Conservation (phyloP, 2,113 vertebrate genomes). For the Salminus brasiliensis region DNA sequence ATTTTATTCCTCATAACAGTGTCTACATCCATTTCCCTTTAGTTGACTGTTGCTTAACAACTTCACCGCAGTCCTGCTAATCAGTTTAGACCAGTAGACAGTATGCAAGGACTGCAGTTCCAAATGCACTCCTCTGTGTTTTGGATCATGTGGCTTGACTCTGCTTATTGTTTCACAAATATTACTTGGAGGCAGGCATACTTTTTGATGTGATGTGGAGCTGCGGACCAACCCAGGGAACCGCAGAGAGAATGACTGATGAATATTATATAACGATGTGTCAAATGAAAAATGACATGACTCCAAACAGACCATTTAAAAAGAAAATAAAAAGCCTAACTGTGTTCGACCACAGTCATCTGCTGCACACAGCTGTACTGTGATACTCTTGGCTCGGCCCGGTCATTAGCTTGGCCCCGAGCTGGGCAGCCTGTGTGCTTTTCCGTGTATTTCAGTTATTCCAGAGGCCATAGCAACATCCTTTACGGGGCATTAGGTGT, state of each 20-base stretch:
- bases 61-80: neutral
- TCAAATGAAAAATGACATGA: neutral
- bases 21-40: constrained; percentile 9
- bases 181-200: neutral
- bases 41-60: constrained; percentile 4
- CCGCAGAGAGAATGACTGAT: neutral
- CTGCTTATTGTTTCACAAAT: neutral
- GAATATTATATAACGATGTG: neutral
- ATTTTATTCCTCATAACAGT: constrained; percentile 25
- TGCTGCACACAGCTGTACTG: neutral
- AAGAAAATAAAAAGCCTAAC: constrained; percentile 2
- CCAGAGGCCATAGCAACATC: neutral
- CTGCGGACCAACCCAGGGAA: neutral
- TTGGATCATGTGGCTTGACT: neutral
- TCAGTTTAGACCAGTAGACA: neutral
- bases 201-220: neutral
- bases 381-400: constrained; percentile 14
- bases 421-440: neutral
- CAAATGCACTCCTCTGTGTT: neutral
- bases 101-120: no score
- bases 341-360: constrained; percentile 14
- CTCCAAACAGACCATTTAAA: constrained; percentile 22
- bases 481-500: constrained; percentile 5
- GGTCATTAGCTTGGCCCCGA: constrained; percentile 5
- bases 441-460: neutral